A percentile compares a stretch with the other conserved stretches of the same genome.
phyloP scores from a whole-genome alignment of 30 jellyfish, hydroid and myxozoan genomes.

The Aurelia coerulea region DNA sequence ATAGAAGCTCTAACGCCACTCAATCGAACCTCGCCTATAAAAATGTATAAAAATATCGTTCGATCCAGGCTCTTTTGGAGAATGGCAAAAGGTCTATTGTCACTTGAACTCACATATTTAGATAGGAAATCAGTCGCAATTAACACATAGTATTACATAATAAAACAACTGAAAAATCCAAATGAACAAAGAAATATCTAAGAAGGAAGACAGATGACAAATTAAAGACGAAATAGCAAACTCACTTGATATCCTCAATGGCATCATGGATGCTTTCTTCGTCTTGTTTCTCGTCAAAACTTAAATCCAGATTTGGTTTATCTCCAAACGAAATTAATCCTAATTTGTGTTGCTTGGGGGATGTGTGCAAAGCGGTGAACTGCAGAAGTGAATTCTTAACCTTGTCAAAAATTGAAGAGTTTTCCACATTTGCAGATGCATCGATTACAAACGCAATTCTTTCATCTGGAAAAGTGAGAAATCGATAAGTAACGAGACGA shows the following conservation, averaged over 20 bases:
- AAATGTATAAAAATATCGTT: too few relatives aligned
- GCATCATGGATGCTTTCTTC: slow-evolving; percentile 31
- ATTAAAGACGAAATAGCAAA: background rate
- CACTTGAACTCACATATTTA: too few relatives aligned
- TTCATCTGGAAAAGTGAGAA: slow-evolving; percentile 11
- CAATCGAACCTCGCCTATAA: too few relatives aligned
- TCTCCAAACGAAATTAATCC: slow-evolving; percentile 54
- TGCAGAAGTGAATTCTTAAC: slow-evolving; percentile 24
- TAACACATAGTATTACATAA: too few relatives aligned
- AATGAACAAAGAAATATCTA: too few relatives aligned
- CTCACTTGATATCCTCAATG: slow-evolving; percentile 38
- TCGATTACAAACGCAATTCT: slow-evolving; percentile 55
- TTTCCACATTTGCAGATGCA: slow-evolving; percentile 47
- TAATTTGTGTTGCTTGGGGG: slow-evolving; percentile 42
- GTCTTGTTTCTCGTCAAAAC: slow-evolving; percentile 41
- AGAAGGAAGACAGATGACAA: too few relatives aligned
- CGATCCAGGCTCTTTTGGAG: too few relatives aligned
- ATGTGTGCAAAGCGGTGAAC: slow-evolving; percentile 43
- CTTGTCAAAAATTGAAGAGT: slow-evolving; percentile 25
- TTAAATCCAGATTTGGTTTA: slow-evolving; percentile 55
- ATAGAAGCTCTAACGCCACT: too few relatives aligned
- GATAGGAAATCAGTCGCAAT: too few relatives aligned
- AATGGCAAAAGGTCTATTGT: too few relatives aligned
- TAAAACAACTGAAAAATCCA: too few relatives aligned
- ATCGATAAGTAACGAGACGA: too few relatives aligned